phyloP scores from a whole-genome alignment of 2,113 vertebrate species.

The Bungarus multicinctus region DNA sequence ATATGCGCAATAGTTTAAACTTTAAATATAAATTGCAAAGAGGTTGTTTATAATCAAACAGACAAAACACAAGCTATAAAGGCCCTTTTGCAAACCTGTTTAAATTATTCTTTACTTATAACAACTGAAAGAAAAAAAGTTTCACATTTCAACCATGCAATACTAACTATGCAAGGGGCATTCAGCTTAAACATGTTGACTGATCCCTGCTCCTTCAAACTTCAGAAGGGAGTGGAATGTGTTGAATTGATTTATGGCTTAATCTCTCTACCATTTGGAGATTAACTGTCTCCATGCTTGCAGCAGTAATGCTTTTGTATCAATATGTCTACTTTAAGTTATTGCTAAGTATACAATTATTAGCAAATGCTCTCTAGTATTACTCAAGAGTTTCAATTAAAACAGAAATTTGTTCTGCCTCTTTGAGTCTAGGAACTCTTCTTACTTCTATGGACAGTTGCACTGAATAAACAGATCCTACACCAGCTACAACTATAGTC shows the following conservation, averaged over 20 bases:
- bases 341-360: neutral
- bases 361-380: neutral
- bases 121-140: neutral
- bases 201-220: neutral
- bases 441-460: neutral
- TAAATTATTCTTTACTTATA: neutral
- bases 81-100: neutral
- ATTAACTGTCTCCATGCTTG: neutral
- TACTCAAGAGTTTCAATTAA: neutral
- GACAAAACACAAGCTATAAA: neutral
- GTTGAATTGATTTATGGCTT: neutral
- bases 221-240: neutral
- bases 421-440: neutral
- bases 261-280: neutral
- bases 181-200: neutral
- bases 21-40: neutral
- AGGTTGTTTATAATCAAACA: neutral
- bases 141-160: neutral
- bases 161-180: neutral
- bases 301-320: neutral
- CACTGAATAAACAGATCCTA: neutral
- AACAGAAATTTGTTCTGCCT: neutral
- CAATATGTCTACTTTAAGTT: neutral
- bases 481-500: neutral
- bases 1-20: neutral